Base-by-base conservation (phyloP, 53 echinoderm and acorn worm genomes). In the Crossaster papposus region DNA sequence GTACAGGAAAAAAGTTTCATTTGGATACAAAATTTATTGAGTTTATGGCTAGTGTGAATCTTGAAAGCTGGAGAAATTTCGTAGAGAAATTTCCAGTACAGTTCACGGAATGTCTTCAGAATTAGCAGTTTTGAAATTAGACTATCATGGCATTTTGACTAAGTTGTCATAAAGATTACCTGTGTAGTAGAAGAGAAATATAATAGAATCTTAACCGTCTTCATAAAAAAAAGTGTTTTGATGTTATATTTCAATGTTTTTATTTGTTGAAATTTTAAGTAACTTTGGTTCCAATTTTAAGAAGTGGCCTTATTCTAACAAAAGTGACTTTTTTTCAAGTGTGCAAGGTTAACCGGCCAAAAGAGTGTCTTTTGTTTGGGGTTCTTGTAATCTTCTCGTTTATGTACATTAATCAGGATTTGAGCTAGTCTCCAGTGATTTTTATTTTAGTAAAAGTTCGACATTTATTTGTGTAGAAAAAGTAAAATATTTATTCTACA, bases 61-160 rank as follows among this genome's bases (percentile, higher is more conserved):
- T 68, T n/a, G 68, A 68, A n/a, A n/a, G 24, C n/a, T 26, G 11
- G 28, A 26, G 10, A 0, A 4, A 20, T 68, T 28, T 26, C 68
- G 11, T 68, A 6, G 68, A 68, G 68, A 68, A 68, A 11, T 68
- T 68, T 68, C 20, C 28, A 23, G 22, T 5, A 58, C 1, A 3
- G 24, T 18, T 28, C 68, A 24, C 28, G 17, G 68, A 28, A 68
- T n/a, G 26, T 68, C 58, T 3, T 58, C 68, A 26, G 4, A 68
- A 68, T 68, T 26, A 68, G 68, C 28, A 28, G 28, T 68, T 24
- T 68, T 68, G 24, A 28, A 68, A 68, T 26, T 68, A 68, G 68
- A 68, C 68, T 68, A 4, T 68, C 68, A 68, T 68, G 68, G 68
- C 68, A 17, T 68, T 74, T 74, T 33, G 75, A 74, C 14, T 74